Base-by-base conservation (phyloP, 2,113 vertebrate species). In the Sarotherodon lohbergeri region DNA sequence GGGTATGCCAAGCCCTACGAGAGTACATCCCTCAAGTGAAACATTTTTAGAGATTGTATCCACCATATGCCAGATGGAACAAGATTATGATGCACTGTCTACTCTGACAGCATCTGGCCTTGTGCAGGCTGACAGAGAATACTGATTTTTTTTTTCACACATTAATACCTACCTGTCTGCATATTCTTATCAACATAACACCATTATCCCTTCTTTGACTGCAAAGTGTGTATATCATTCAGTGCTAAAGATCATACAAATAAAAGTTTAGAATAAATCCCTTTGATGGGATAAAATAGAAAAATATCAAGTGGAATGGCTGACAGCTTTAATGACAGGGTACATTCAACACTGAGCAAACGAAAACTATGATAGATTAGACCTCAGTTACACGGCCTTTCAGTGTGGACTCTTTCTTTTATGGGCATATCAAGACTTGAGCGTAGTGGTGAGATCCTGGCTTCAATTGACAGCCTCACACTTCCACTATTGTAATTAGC, bases 401-500 rank as follows among this genome's bases (percentile, higher is more conserved):
- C 43, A 87, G 71, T 27, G 76, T 76, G 80, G 76, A 81, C 71
- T 79, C 16, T 32, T 90, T 87, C 29, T 59, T 90, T 91, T 79
- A 66, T 6, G 89, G 59, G 36, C 32, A 39, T 91, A 90, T 80
- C 87, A 55, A 86, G 88, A 81, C 83, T 85, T 61, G 87, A 86
- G 66, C 29, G 48, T 68, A 63, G 55, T 68, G 13, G 80, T 85
- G 86, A 91, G 82, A 85, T 91, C 76, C 88, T 61, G 43, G 39
- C 66, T 87, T 89, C 89, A 88, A 89, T 88, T 92, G 91, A 92
- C 92, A 95, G 90, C 88, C 39, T 92, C 88, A 86, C 88, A 81
- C 91, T 90, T 92, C 68, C 81, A 80, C 88, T 85, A 90, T 92
- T 91, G 92, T 96, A 96, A 96, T 97, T 95, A 96, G 94, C 80